Base-by-base conservation (phyloP, 2,888 invertebrate genomes). In the Scrobipalpa atriplicella region DNA sequence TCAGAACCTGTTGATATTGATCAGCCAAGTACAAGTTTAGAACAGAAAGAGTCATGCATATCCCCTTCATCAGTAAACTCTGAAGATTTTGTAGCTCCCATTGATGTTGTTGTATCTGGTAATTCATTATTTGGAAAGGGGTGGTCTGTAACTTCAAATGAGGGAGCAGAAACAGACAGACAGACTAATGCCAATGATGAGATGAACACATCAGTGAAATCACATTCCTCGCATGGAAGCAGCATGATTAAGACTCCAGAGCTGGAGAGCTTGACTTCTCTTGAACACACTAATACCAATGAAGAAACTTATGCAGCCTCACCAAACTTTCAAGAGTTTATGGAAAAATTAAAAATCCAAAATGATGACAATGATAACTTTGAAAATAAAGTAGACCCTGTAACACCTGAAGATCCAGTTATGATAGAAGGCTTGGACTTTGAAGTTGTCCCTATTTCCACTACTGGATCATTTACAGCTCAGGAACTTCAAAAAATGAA, bases 41-140 rank as follows among this genome's bases (percentile, higher is more conserved):
- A 84, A 18, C 71, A 71, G 11, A 81, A 78, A 70, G 80, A 83
- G 13, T 69, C 51, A 10, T 81, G 81, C 63, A 66, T 78, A n/a
- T 85, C 86, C 68, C 83, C 85, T 6, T 84, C 85, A 66, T 87
- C 89, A 62, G 72, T 86, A 18, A 84, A 85, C 69, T 86, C 83
- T 52, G 89, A 82, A 67, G 89, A 86, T 64, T 87, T 89, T 75
- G 75, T 88, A 52, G 80, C 83, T 36, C 76, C 86, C 1, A 72
- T 77, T 70, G 87, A 90, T 81, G 72, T 86, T 54, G 69, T 86
- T 38, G 75, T 89, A 63, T 92, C 94, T 65, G 95, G 95, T 0
- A 96, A 96, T 84, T 95, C 95, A n/a, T 80, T 96, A 52, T 89
- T 92, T 80, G 93, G 94, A 43, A 94, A 94, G 80, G 93, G 94